A percentile compares a stretch with the other conserved stretches of the same genome.
Evolutionary conservation across 2,797 vertebrate species (phyloP).

Genomic region (Perodicticus potto): DNA sequence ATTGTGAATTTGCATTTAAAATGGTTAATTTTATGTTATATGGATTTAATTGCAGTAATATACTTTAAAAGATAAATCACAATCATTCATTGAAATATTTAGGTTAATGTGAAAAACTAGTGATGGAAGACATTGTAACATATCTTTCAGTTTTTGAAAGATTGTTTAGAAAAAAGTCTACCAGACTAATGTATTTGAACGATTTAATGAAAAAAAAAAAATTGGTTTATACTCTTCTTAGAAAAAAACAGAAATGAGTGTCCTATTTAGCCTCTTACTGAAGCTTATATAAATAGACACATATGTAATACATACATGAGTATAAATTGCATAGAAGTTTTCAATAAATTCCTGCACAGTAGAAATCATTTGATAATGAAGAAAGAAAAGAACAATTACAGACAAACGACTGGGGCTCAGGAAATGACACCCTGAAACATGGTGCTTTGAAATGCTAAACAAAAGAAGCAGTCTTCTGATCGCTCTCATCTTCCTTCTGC

Average conservation of each 20-base stretch:
- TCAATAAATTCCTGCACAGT: neutral
- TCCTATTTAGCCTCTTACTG: neutral
- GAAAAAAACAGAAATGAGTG: neutral
- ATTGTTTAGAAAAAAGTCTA: neutral
- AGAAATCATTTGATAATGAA: neutral
- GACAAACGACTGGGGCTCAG: neutral
- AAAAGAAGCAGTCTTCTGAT: neutral
- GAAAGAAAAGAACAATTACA: neutral
- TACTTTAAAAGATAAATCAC: neutral
- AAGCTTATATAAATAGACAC: neutral
- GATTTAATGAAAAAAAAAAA: neutral
- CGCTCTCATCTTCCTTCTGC: neutral
- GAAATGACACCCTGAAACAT: neutral
- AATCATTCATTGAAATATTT: neutral
- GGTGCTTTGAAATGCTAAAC: neutral
- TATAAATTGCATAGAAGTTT: neutral
- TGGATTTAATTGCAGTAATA: neutral
- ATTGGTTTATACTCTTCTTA: neutral
- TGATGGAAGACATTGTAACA: neutral
- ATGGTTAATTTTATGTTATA: neutral
- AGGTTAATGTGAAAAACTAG: neutral
- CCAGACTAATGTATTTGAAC: neutral
- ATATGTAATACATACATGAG: neutral
- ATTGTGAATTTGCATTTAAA: neutral
- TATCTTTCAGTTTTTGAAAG: neutral